phyloP scores from a whole-genome alignment of 2,888 invertebrate species.

The Torymus texanus region DNA sequence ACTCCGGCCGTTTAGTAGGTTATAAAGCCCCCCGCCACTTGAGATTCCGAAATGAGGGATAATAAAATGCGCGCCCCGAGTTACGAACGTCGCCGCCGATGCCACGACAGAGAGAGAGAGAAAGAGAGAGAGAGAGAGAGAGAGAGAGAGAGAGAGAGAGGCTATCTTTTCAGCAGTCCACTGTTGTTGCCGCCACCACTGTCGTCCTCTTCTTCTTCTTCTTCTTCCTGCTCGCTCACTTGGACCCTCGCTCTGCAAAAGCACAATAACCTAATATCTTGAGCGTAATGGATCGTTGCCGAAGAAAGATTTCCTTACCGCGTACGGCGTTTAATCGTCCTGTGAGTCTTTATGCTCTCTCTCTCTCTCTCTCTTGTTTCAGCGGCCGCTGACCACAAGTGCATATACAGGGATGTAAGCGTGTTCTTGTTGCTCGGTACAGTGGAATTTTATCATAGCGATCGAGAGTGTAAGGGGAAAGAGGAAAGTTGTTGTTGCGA shows the following conservation, averaged over 20 bases:
- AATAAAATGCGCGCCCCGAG: conserved; percentile 41
- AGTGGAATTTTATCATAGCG: too few relatives aligned
- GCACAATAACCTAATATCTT: conserved; percentile 22
- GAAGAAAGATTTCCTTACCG: conserved; percentile 22
- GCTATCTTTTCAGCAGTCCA: conserved; percentile 8
- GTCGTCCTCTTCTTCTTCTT: not conserved
- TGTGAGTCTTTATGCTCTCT: too few relatives aligned
- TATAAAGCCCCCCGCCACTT: conserved; percentile 46
- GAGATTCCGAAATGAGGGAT: conserved; percentile 49
- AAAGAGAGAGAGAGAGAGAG: not conserved
- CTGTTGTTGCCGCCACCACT: not conserved
- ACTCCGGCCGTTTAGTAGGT: conserved; percentile 52
- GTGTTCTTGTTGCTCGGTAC: too few relatives aligned
- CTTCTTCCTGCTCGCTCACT: conserved; percentile 2
- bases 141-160: not conserved
- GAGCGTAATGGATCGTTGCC: conserved; percentile 28
- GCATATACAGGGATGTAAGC: too few relatives aligned
- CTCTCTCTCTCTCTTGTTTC: too few relatives aligned
- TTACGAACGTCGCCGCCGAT: not conserved
- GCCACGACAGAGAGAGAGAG: too few relatives aligned
- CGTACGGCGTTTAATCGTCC: not conserved
- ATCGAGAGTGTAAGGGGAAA: too few relatives aligned
- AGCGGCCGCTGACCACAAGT: too few relatives aligned
- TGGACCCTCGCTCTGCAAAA: not conserved
- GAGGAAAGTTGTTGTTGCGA: too few relatives aligned